Base-by-base conservation (phyloP, 2,888 invertebrate species). In the Drosophila stalkeri region DNA sequence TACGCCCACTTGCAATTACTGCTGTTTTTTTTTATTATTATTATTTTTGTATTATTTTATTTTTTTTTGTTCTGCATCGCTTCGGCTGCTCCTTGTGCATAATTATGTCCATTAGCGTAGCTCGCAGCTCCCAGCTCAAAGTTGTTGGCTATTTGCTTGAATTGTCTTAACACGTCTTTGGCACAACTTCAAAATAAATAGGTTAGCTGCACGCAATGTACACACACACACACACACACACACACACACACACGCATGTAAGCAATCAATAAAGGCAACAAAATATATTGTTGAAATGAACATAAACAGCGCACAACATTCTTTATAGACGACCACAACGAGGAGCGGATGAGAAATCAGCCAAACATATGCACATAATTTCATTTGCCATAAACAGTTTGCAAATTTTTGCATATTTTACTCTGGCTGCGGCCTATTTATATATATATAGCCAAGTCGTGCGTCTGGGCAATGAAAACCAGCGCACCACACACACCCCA, bases 91-190 rank as follows among this genome's bases (percentile, higher is more conserved):
- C 20, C 52, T 41, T 49, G 39, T 51, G 77, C 82, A 81, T 86
- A 84, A 83, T 86, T 86, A 81, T 77, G 71, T 77, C 77, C 84
- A 86, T 86, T 85, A 81, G 72, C 79, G 66, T 72, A 11, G 60
- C 79, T 68, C 57, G 23, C 46, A 68, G 66, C 77, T 77, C 55
- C 14, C 49, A 64, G 64, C 77, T 77, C 61, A 3, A 33, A 61
- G 77, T 72, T 78, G 76, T 68, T 75, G 81, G 69, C 74, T 47
- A 72, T 77, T 73, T 67, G 66, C 64, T 75, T 84, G 77, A 77
- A 85, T 74, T 81, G 81, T 80, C 72, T 66, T 72, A 72, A 75
- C 81, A 79, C 81, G 74, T 82, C 44, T 57, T 86, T 80, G 75
- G 74, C 72, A 73, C 71, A 81, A 75, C 72, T 77, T 77, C 60